Evolutionary conservation across 1,140 invertebrate genomes (phyloP).

Genomic region (Solenopsis invicta): DNA sequence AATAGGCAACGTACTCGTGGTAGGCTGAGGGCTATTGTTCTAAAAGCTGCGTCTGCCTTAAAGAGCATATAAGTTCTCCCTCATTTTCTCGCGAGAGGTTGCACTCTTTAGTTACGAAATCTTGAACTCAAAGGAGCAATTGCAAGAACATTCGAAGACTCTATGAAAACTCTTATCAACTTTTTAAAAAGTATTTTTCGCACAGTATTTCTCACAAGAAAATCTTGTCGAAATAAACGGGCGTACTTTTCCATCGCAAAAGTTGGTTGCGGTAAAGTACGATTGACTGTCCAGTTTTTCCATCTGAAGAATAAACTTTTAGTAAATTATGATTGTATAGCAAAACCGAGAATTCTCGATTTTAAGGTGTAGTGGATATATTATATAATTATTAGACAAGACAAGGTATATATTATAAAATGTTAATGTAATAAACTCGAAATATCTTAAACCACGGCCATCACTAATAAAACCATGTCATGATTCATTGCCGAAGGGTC

Average conservation of each 20-base stretch:
- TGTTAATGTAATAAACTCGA: neutral
- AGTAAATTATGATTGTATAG: neutral
- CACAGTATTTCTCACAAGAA: neutral
- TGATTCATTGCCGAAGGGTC: neutral
- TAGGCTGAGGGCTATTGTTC: constrained; percentile 74
- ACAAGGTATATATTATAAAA: neutral
- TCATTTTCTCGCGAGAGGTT: constrained; percentile 30
- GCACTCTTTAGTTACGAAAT: constrained; percentile 52
- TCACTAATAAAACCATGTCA: neutral
- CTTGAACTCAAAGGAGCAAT: constrained; percentile 63
- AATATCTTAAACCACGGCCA: neutral
- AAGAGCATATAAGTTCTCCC: constrained; percentile 37
- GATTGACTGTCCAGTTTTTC: neutral
- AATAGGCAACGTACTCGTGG: constrained; percentile 76
- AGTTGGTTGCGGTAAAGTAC: neutral
- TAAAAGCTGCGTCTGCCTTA: constrained; percentile 71
- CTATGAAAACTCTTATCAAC: constrained; percentile 9
- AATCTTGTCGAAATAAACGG: neutral
- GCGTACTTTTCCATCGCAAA: neutral
- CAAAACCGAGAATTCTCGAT: neutral
- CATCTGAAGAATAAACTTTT: neutral
- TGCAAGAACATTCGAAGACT: constrained; percentile 52
- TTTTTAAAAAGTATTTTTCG: constrained; percentile 21
- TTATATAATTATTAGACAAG: constrained; percentile 1
- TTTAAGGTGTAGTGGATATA: neutral